A percentile compares a stretch with the other conserved stretches of the same genome.
phyloP scores from a whole-genome alignment of 2,888 invertebrate species.

The Ennomos fuscantarius region DNA sequence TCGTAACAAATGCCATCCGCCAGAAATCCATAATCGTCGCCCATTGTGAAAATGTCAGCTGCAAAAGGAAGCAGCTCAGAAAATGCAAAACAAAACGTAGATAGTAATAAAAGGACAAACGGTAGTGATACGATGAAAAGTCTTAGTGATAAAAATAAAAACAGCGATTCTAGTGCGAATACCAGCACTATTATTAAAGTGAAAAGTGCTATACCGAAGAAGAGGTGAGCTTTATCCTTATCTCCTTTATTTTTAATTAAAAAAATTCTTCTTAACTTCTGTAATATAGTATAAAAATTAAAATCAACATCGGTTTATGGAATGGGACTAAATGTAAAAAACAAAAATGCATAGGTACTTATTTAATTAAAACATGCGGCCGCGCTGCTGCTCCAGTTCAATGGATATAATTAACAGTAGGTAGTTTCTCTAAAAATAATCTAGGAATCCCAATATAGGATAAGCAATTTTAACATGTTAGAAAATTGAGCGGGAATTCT shows the following conservation, averaged over 20 bases:
- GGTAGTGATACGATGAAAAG: constrained; percentile 57
- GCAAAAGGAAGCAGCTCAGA: constrained; percentile 54
- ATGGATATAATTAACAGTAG: constrained; percentile 66
- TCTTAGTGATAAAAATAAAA: constrained; percentile 65
- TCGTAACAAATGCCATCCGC: constrained; percentile 70
- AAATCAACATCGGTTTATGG: not conserved
- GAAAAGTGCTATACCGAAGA: constrained; percentile 78
- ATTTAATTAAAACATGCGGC: constrained; percentile 35
- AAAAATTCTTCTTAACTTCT: not conserved
- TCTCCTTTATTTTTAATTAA: constrained; percentile 38
- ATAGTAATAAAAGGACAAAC: constrained; percentile 48
- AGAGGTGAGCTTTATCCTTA: constrained; percentile 65
- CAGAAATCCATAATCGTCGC: constrained; percentile 81
- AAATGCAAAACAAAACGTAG: constrained; percentile 56
- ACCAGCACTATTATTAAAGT: constrained; percentile 73
- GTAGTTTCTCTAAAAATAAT: constrained; percentile 57
- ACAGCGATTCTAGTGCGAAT: constrained; percentile 47
- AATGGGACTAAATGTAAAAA: not conserved
- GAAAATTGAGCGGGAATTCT: constrained; percentile 4
- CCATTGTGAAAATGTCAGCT: constrained; percentile 74
- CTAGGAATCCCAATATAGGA: constrained; percentile 32
- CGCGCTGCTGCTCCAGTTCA: constrained; percentile 58
- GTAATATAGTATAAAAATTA: not conserved
- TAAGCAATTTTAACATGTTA: constrained; percentile 7
- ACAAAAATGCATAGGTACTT: constrained; percentile 7